Evolutionary conservation across 2,888 invertebrate species (phyloP), one percentile per base, ranked within the genome.

Genomic region (Campoplex capitator): DNA sequence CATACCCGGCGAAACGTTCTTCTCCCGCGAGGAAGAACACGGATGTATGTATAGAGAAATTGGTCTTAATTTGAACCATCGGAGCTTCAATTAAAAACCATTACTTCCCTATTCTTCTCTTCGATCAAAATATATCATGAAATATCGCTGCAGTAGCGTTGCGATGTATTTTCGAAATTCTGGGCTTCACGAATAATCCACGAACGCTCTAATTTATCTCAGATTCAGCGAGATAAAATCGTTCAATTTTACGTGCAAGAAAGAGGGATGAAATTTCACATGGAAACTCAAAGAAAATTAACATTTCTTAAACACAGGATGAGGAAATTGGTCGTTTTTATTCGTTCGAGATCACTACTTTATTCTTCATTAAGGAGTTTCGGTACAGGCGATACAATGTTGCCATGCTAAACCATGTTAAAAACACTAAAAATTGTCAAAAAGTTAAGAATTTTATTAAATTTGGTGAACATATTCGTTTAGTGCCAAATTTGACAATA

Each of bases 1-100:
- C n/a, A 73, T 32, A 84, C 48, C 16, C 75, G 67, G 68, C 83
- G 70, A 86, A 62, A 85, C 83, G 80, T 84, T 71, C 76, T 76
- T 76, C 79, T 68, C 68, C 77, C 38, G n/a, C 38, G 73, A 85
- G 62, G 32, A 74, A 71, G 65, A 65, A 62, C 62, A 65, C 0
- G 38, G 45, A 74, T 23, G 51, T 9, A 48, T 23, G n/a, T 23
- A 51, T 32, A 9, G 32, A 62, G 76, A 45, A 76, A 9, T 32
- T 23, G 38, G 38, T 42, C n/a, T 38, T 42, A 75, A 75, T 73
- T 73, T 73, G 51, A n/a, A 73, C 51, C 54, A 73, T 42, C 42
- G 23, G 4, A 28, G 2, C 32, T 62, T 62, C 32, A 32, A 62
- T 62, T 32, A 56, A 56, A 23, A 56, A 11, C 23, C 23, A 3